A percentile compares a stretch with the other conserved stretches of the same genome.
Evolutionary conservation across 2,888 invertebrate species (phyloP).

Genomic region (Oithona nana): DNA sequence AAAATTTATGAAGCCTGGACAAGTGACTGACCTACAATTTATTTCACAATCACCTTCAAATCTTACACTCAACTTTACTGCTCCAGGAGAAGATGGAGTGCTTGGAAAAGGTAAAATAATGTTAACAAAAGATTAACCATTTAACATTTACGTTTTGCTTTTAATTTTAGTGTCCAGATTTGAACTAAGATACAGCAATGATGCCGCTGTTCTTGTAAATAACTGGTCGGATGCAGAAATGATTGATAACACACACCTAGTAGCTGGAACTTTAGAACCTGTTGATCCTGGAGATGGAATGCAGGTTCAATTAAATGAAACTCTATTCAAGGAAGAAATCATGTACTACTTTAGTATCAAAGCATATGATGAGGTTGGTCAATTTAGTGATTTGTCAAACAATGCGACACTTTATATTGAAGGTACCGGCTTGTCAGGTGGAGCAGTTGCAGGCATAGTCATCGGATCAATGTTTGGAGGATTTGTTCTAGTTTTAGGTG

Average conservation of each 20-base stretch:
- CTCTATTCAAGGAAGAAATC: neutral
- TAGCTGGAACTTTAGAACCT: neutral
- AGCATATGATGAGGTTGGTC: neutral
- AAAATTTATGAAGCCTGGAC: no score
- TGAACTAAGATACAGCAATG: neutral
- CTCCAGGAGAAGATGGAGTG: no score
- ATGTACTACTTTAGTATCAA: neutral
- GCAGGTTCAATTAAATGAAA: neutral
- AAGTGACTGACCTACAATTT: no score
- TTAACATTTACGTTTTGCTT: neutral
- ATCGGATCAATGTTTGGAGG: neutral
- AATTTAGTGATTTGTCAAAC: neutral
- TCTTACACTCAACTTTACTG: no score
- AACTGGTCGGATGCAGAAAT: no score
- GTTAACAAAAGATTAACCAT: neutral
- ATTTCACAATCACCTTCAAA: no score
- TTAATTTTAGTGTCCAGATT: neutral
- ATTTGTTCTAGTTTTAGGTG: neutral
- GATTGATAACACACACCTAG: no score
- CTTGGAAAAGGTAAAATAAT: no score
- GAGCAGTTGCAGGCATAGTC: neutral
- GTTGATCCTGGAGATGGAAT: neutral
- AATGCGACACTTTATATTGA: neutral
- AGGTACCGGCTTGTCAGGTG: neutral
- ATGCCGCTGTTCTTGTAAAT: no score